phyloP scores from a whole-genome alignment of 2,888 invertebrate species.

The Unio delphinus region DNA sequence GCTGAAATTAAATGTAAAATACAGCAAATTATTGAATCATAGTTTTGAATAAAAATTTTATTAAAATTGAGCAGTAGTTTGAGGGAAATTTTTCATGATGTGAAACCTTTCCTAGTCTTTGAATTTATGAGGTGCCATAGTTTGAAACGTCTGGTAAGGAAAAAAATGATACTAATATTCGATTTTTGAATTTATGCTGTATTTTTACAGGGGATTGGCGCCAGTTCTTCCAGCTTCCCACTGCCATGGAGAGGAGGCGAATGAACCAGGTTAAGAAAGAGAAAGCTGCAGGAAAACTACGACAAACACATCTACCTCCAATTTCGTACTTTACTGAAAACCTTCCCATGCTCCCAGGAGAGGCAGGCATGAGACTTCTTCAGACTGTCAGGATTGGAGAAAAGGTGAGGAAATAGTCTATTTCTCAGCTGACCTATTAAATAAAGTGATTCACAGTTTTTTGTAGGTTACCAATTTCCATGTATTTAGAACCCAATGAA shows the following conservation, averaged over 20 bases:
- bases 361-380: slow-evolving; percentile 50
- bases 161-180: too few species aligned
- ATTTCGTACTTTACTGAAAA: slow-evolving; percentile 48
- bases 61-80: too few species aligned
- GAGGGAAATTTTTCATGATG: too few species aligned
- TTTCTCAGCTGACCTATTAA: not conserved
- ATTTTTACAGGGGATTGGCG: slow-evolving; percentile 33
- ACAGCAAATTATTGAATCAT: too few species aligned
- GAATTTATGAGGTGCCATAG: too few species aligned
- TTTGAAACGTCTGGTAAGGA: too few species aligned
- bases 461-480: not conserved
- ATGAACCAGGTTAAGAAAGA: slow-evolving; percentile 42
- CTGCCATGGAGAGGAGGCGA: slow-evolving; percentile 43
- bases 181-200: too few species aligned
- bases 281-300: slow-evolving; percentile 42
- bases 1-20: too few species aligned
- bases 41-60: too few species aligned
- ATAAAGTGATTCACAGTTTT: not conserved
- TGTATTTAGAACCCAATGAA: not conserved
- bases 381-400: slow-evolving; percentile 50
- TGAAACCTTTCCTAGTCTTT: too few species aligned
- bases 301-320: slow-evolving; percentile 31
- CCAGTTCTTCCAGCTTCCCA: slow-evolving; percentile 49
- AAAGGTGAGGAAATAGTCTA: slow-evolving; percentile 26
- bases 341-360: slow-evolving; percentile 47